Percentiles rank a stretch among this genome's conserved stretches.
Evolutionary conservation across 2,797 vertebrate species (phyloP).

Genomic region (Philypnodon macrostomus): DNA sequence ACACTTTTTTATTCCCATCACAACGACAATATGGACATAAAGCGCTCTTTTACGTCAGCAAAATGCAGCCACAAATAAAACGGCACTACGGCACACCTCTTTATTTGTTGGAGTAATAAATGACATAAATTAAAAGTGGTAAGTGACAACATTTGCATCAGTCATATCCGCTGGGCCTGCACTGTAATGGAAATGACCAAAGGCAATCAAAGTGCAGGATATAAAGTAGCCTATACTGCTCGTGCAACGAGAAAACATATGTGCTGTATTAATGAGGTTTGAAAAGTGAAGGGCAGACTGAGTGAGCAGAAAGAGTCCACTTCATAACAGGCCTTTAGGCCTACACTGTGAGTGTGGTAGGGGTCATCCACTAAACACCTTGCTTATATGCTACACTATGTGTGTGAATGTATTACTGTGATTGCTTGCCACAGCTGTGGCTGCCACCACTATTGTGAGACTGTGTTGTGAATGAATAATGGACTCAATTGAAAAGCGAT

Average conservation of each 20-base stretch:
- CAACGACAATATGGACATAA: constrained; percentile 92
- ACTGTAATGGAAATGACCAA: constrained; percentile 58
- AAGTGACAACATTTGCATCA: constrained; percentile 90
- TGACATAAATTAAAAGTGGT: constrained; percentile 90
- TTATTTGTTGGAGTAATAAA: constrained; percentile 95
- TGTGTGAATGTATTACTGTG: no score
- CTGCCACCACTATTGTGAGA: no score
- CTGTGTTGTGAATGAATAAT: no score
- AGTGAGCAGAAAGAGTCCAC: constrained; percentile 37
- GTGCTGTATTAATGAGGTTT: constrained; percentile 62
- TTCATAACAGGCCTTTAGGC: constrained; percentile 29
- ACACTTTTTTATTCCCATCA: constrained; percentile 91
- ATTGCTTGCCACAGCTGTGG: no score
- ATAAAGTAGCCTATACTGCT: constrained; percentile 46
- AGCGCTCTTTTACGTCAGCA: constrained; percentile 89
- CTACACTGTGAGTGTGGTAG: no score
- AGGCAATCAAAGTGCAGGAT: constrained; percentile 38
- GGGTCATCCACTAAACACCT: no score
- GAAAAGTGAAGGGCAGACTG: constrained; percentile 61
- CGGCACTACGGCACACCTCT: constrained; percentile 86
- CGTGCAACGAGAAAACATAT: constrained; percentile 52
- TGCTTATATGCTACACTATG: no score
- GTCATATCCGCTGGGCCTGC: constrained; percentile 73
- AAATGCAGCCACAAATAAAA: constrained; percentile 92
- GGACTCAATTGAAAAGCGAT: no score